Base-by-base conservation (phyloP, 37 sponge, comb jelly and placozoan genomes). In the Beroe forskalii region DNA sequence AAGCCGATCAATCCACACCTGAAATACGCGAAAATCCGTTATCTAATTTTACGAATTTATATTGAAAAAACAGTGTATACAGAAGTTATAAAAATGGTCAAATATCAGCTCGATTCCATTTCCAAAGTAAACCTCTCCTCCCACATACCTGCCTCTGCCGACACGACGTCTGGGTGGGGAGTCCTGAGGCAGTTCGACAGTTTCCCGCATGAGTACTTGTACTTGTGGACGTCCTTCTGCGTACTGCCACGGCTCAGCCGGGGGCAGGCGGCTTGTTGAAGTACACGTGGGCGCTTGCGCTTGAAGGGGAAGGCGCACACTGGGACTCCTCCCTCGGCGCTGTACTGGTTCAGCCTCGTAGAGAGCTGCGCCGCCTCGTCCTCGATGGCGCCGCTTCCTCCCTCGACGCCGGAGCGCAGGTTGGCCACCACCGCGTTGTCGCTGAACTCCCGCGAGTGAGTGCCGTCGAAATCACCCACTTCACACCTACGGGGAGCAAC, bases 181-280 rank as follows among this genome's bases (percentile, higher is more conserved):
- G n/a, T n/a, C 4, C 75, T 39, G 39, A 72, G 75, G 20, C 75
- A 72, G 39, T 19, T 30, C 39, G 37, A 38, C 31, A 72, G 75
- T 20, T 72, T 72, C 14, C 75, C 14, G 39, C 75, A 72, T 19
- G 75, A 30, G 40, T 72, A 72, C 30, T 39, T 33, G 40, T 72
- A 72, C 39, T 30, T 23, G 39, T 33, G 19, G 39, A 72, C 37
- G 20, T 72, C 30, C 30, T 55, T 72, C 75, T 3, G 40, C 30
- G 40, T 72, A 72, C 75, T 72, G 40, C 75, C 75, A 72, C 38
- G 75, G 75, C 22, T 72, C 75, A 20, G 23, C 40, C 37, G 75
- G 75, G 9, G 75, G 75, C 38, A 39, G 75, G 75, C 40, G 75
- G 75, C 20, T 72, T 72, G 75, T 72, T 72, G 75, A 72, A 72